Evolutionary conservation across 1,140 invertebrate genomes (phyloP).

Genomic region (Hormaphis cornu): DNA sequence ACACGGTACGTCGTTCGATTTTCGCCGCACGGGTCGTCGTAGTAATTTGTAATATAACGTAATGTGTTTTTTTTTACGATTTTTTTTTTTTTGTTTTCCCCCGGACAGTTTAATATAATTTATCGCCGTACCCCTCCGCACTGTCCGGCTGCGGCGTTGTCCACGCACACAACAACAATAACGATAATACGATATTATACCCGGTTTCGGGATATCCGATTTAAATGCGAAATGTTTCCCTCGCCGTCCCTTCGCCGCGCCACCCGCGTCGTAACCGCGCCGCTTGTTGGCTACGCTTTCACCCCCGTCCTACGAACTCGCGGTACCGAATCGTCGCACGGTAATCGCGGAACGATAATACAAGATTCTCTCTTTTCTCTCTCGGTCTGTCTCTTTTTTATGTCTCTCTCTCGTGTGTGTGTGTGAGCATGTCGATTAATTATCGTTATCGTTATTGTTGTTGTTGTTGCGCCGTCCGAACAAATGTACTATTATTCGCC

Average conservation of each 20-base stretch:
- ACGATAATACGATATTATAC: too few relatives aligned
- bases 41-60: not conserved
- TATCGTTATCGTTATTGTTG: not conserved
- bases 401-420: too few relatives aligned
- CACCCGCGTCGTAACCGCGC: not conserved
- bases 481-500: not conserved
- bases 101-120: slow-evolving; percentile 22
- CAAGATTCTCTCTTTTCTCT: not conserved
- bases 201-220: slow-evolving; percentile 20
- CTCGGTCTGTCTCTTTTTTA: too few relatives aligned
- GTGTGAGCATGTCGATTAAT: not conserved
- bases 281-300: not conserved
- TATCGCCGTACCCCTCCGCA: not conserved
- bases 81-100: not conserved
- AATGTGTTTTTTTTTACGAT: not conserved
- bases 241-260: not conserved
- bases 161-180: too few relatives aligned
- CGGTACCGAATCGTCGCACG: not conserved
- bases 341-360: slow-evolving; percentile 14
- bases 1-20: too few relatives aligned
- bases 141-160: too few relatives aligned
- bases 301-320: not conserved
- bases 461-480: not conserved
- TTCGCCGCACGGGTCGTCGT: not conserved
- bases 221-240: slow-evolving; percentile 25